Evolutionary conservation across 2,113 vertebrate genomes (phyloP).

Genomic region (Amia ocellicauda): DNA sequence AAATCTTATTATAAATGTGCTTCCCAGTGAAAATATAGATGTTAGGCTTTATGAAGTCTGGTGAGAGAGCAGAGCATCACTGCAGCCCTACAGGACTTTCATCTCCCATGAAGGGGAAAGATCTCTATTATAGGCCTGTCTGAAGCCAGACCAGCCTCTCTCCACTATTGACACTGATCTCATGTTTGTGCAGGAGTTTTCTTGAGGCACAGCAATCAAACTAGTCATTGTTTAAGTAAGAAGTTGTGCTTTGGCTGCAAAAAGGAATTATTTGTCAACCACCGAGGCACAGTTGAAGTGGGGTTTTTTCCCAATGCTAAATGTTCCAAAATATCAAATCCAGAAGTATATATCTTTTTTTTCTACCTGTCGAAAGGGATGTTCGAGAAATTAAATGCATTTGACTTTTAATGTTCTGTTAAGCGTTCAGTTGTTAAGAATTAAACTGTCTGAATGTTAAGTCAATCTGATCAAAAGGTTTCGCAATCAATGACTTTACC

Average conservation of each 20-base stretch:
- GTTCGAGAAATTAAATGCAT: no score
- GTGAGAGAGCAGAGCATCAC: neutral
- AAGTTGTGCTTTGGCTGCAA: conserved; percentile 59
- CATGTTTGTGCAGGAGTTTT: no score
- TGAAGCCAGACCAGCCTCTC: neutral
- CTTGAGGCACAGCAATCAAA: conserved; percentile 47
- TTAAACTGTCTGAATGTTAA: conserved; percentile 61
- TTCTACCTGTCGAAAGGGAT: conserved; percentile 32
- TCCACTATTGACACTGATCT: conserved; percentile 33
- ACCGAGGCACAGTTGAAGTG: conserved; percentile 44
- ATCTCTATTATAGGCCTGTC: neutral
- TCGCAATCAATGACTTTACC: conserved; percentile 52
- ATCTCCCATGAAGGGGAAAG: neutral
- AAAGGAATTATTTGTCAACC: conserved; percentile 63
- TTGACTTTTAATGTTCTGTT: no score
- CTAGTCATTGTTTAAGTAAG: conserved; percentile 63
- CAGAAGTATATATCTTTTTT: no score
- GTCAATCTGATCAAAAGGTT: conserved; percentile 66
- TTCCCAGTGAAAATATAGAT: neutral
- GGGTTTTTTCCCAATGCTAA: no score
- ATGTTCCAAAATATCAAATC: no score
- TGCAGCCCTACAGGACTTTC: neutral
- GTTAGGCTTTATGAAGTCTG: neutral
- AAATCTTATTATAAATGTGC: no score
- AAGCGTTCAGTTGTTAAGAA: conserved; percentile 25